phyloP scores from a whole-genome alignment of 2,888 invertebrate species.

The Nephrocerus scutellatus region DNA sequence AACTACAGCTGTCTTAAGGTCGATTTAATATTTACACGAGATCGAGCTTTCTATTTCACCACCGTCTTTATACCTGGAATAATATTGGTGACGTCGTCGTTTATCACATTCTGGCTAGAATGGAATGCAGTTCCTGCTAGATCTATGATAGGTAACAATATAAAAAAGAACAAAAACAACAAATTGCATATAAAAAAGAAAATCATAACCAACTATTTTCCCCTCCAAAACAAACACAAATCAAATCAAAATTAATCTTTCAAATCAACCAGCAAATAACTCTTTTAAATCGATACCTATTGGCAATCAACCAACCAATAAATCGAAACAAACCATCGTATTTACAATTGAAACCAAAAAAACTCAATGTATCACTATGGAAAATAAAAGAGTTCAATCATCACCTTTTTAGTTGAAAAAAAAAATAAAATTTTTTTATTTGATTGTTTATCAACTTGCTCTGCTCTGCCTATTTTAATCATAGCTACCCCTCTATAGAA shows the following conservation, averaged over 20 bases:
- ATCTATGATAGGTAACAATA: conserved; percentile 80
- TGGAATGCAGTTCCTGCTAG: conserved; percentile 95
- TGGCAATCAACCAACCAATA: too few relatives aligned
- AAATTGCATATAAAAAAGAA: conserved; percentile 13
- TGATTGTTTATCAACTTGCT: neutral
- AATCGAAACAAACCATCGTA: conserved; percentile 4
- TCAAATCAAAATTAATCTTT: too few relatives aligned
- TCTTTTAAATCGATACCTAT: too few relatives aligned
- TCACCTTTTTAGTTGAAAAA: conserved; percentile 14
- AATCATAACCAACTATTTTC: conserved; percentile 3
- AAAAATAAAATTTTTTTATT: conserved; percentile 11
- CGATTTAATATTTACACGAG: conserved; percentile 88
- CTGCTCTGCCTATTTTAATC: too few relatives aligned
- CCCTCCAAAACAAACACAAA: conserved; percentile 17
- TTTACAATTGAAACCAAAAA: conserved; percentile 12
- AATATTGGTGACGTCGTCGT: conserved; percentile 92
- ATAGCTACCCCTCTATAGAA: too few relatives aligned
- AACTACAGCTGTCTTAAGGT: conserved; percentile 95
- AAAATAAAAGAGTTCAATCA: too few relatives aligned
- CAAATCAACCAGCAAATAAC: too few relatives aligned
- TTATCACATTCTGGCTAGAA: conserved; percentile 96
- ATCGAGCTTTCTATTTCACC: conserved; percentile 94
- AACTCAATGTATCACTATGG: too few relatives aligned
- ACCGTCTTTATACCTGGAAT: conserved; percentile 96
- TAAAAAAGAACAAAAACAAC: conserved; percentile 17